Evolutionary conservation across 2,113 vertebrate species (phyloP).

Genomic region (Stigmatopora nigra): DNA sequence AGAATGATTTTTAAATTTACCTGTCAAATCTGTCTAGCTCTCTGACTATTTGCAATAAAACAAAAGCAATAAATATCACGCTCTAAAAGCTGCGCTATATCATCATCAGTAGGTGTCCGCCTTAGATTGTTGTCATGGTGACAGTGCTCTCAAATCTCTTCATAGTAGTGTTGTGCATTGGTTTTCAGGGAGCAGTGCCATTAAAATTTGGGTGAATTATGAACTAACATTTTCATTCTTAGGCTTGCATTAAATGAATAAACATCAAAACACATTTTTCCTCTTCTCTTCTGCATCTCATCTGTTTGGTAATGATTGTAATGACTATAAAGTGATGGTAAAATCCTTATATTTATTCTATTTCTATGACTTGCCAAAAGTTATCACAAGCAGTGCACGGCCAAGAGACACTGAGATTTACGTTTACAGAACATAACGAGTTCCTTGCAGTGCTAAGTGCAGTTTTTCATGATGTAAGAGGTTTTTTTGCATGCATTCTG

Average conservation of each 20-base stretch:
- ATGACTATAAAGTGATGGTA: neutral
- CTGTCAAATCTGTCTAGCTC: no score
- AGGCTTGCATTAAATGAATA: neutral
- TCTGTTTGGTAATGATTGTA: neutral
- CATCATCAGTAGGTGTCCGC: neutral
- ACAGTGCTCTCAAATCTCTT: neutral
- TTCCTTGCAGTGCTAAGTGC: constrained; percentile 40
- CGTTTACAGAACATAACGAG: constrained; percentile 36
- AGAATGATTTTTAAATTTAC: no score
- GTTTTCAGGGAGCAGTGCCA: neutral
- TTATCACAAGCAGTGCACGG: neutral
- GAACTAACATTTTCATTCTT: neutral
- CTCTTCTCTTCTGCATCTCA: neutral
- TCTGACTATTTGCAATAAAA: no score
- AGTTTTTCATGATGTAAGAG: constrained; percentile 19
- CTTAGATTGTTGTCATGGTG: neutral
- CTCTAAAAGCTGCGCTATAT: neutral
- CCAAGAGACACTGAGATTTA: neutral
- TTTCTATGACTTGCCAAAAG: neutral
- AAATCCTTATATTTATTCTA: no score
- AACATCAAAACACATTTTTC: neutral
- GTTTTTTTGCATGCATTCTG: constrained; percentile 10
- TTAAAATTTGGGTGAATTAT: neutral
- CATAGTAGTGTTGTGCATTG: neutral
- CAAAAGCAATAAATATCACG: neutral